Evolutionary conservation across 2,113 vertebrate genomes (phyloP).

Genomic region (Daphoenositta chrysoptera): DNA sequence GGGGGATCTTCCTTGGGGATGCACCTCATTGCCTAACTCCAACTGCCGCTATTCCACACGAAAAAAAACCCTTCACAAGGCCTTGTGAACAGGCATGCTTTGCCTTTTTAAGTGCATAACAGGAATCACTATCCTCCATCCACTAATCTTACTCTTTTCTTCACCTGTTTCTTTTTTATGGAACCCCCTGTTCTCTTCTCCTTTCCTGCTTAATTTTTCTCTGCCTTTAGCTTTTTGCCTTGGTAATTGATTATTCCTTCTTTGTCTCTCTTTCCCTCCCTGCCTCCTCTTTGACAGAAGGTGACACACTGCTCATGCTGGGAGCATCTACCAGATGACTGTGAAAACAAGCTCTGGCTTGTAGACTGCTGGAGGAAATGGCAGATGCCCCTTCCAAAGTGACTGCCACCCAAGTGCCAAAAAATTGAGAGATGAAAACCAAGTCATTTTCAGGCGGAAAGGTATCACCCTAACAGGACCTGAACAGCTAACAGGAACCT

Average conservation of each 20-base stretch:
- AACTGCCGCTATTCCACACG: neutral
- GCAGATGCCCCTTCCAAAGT: slow-evolving; percentile 17
- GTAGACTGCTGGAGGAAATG: neutral
- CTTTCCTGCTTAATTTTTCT: neutral
- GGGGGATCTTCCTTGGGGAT: neutral
- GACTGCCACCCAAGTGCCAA: neutral
- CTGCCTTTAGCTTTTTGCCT: neutral
- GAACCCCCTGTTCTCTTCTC: neutral
- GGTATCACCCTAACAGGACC: neutral
- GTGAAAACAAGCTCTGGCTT: slow-evolving; percentile 9
- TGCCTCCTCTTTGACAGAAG: slow-evolving; percentile 6
- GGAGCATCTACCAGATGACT: neutral
- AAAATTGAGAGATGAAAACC: neutral
- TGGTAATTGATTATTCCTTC: neutral
- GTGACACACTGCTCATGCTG: neutral
- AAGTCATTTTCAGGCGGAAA: neutral
- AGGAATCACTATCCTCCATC: neutral
- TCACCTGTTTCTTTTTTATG: neutral
- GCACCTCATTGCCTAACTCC: neutral
- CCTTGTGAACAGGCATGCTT: neutral
- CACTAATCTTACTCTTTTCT: neutral
- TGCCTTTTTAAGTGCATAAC: neutral
- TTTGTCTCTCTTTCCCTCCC: neutral
- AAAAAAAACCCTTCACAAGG: neutral
- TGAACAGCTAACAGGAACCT: neutral